Conservation (phyloP, 2,113 vertebrate genomes). For the Hypanus sabinus region DNA sequence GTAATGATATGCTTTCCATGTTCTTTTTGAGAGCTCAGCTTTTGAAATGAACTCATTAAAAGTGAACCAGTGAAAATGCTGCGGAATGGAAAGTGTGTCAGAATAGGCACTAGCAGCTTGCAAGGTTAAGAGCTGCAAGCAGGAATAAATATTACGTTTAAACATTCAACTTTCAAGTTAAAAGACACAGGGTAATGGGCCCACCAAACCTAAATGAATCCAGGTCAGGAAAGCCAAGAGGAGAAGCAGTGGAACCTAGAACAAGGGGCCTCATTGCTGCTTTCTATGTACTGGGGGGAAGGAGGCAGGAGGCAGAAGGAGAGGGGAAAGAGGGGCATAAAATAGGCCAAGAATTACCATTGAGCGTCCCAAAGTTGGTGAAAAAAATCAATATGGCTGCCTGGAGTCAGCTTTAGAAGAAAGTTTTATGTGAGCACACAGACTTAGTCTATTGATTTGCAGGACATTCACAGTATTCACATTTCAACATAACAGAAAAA, state of each 20-base stretch:
- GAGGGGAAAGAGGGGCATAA: no score
- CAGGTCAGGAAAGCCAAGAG: not conserved
- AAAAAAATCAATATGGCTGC: not conserved
- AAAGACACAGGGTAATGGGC: not conserved
- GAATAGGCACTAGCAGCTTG: not conserved
- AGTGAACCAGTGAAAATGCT: not conserved
- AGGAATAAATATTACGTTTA: not conserved
- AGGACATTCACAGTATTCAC: not conserved
- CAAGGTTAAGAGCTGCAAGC: not conserved
- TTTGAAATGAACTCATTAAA: not conserved
- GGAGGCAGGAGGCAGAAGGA: not conserved
- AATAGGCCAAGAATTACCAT: not conserved
- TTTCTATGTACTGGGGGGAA: not conserved
- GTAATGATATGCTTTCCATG: not conserved
- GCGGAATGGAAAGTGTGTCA: not conserved
- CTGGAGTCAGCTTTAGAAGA: not conserved
- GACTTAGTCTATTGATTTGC: not conserved
- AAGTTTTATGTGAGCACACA: not conserved
- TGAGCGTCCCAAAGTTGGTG: not conserved
- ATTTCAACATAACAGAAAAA: no score
- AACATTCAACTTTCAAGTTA: not conserved
- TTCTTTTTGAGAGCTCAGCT: not conserved
- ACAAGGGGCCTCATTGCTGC: not conserved
- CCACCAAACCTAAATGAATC: not conserved
- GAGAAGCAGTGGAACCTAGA: not conserved